These are phyloP conservation scores for Falco columbarius DNA, from an alignment of 2,797 vertebrate species.

Conservation along the genomic window DNA sequence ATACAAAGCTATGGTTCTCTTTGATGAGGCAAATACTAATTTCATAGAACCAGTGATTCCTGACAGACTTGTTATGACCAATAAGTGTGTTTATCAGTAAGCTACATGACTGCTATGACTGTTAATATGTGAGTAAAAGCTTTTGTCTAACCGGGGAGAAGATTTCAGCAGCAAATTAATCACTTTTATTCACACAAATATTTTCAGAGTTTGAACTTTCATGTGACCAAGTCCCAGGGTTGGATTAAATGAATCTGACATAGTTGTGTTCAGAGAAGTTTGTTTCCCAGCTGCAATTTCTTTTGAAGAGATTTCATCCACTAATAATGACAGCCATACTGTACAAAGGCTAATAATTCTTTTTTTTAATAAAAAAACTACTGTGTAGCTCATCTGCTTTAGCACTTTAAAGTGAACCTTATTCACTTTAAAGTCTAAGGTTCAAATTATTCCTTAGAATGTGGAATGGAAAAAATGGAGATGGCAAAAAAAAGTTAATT, in stretches of 20 bases:
- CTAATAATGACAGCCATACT: background rate
- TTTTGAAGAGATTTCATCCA: background rate
- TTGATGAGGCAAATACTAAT: background rate
- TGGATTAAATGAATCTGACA: background rate
- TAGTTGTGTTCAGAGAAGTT: background rate
- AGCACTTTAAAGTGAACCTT: background rate
- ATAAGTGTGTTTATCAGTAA: background rate
- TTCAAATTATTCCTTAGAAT: background rate
- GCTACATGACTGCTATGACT: background rate
- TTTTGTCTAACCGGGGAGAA: background rate
- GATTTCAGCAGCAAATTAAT: background rate
- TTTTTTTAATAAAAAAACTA: background rate
- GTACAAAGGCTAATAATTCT: background rate
- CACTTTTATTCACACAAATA: background rate
- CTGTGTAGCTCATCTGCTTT: background rate
- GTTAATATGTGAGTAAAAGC: background rate
- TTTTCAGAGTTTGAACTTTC: background rate
- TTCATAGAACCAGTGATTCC: background rate
- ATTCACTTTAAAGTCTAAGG: background rate
- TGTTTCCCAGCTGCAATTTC: background rate
- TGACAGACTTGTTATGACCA: background rate
- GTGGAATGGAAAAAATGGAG: background rate
- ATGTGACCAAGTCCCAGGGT: background rate
- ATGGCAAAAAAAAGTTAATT: background rate
- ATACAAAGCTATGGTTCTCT: background rate